A percentile compares a stretch with the other conserved stretches of the same genome.
Evolutionary conservation across 2,797 vertebrate genomes (phyloP).

Genomic region (Agapornis canus): DNA sequence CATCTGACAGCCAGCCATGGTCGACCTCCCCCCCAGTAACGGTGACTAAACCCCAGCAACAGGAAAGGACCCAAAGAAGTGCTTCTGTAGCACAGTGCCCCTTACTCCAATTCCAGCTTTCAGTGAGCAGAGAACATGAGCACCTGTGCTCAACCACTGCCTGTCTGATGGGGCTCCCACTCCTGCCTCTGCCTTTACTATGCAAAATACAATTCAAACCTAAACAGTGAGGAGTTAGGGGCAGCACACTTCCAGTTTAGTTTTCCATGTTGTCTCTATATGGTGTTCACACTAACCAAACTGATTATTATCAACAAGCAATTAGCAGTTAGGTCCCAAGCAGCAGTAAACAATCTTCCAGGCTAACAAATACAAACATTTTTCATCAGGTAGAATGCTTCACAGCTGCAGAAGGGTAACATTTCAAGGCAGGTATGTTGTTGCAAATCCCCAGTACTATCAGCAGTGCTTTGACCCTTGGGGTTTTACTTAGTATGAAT

Average conservation of each 20-base stretch:
- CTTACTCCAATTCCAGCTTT: not conserved
- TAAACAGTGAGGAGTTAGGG: not conserved
- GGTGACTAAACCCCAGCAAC: not conserved
- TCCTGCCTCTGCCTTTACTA: not conserved
- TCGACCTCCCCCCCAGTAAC: rapidly evolving
- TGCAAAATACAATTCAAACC: not conserved
- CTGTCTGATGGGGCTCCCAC: not conserved
- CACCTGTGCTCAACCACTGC: not conserved
- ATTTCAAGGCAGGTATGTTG: not conserved
- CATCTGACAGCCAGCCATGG: not conserved
- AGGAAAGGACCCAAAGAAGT: not conserved
- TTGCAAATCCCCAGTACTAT: not conserved
- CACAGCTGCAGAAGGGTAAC: not conserved
- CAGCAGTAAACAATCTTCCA: not conserved
- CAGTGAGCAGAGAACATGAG: not conserved
- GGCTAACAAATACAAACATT: not conserved
- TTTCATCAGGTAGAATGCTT: not conserved
- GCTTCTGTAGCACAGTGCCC: rapidly evolving
- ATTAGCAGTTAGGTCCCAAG: not conserved
- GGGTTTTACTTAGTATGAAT: not conserved
- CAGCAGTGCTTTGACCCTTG: not conserved
- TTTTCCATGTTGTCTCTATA: not conserved
- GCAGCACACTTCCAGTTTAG: not conserved
- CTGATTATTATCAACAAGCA: not conserved
- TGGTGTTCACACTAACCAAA: not conserved